These are phyloP conservation scores for Sinosuthora webbiana DNA, from an alignment of 2,113 vertebrate genomes.

Conservation along the genomic window DNA sequence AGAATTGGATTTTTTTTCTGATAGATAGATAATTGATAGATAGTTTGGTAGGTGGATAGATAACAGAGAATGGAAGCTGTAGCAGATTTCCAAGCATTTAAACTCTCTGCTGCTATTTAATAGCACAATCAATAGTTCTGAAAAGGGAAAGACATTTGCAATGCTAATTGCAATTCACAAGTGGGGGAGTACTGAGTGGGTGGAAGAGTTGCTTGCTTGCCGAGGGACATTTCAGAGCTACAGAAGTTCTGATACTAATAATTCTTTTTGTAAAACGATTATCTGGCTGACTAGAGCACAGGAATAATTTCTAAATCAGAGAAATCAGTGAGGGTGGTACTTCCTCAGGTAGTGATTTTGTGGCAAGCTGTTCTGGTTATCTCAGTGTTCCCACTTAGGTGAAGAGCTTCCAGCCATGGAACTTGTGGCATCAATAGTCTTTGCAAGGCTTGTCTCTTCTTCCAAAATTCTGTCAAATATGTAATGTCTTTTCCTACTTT, in stretches of 20 bases:
- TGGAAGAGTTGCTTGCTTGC: conserved; percentile 38
- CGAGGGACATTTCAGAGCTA: conserved; percentile 8
- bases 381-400: not conserved
- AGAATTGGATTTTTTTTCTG: not conserved
- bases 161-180: conserved; percentile 53
- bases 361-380: not conserved
- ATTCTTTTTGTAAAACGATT: conserved; percentile 27
- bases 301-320: not conserved
- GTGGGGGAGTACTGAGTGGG: conserved; percentile 8
- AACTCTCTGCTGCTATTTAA: conserved; percentile 21
- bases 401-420: not conserved
- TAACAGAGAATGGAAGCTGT: not conserved
- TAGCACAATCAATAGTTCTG: conserved; percentile 38
- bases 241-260: conserved; percentile 14
- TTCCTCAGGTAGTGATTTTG: not conserved
- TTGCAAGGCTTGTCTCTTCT: not conserved
- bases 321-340: not conserved
- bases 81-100: not conserved
- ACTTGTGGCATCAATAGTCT: not conserved
- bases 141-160: conserved; percentile 58
- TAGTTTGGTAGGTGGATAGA: not conserved
- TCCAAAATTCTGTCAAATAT: not conserved
- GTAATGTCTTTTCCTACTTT: not conserved
- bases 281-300: not conserved
- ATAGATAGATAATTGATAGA: not conserved